A percentile compares a stretch with the other conserved stretches of the same genome.
These are phyloP conservation scores for Automeris io DNA, from an alignment of 2,888 invertebrate species.

Conservation along the genomic window DNA sequence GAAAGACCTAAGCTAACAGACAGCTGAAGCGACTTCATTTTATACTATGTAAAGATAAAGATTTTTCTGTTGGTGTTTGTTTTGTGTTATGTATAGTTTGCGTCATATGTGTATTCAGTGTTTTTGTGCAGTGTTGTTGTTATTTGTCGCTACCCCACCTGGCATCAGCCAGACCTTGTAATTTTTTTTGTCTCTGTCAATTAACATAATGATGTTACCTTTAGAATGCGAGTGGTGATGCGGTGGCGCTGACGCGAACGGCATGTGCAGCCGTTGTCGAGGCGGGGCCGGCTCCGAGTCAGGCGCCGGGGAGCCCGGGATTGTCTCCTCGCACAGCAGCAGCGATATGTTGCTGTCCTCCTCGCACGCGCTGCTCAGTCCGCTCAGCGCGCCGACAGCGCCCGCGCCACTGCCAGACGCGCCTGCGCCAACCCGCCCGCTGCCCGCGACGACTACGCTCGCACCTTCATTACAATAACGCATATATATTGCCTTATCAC, in stretches of 20 bases:
- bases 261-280: constrained; percentile 79
- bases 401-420: constrained; percentile 10
- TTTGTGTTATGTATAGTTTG: no score
- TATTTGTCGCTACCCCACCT: no score
- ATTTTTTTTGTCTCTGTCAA: no score
- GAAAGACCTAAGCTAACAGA: no score
- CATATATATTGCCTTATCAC: no score
- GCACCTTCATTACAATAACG: constrained; percentile 30
- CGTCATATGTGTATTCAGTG: no score
- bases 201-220: no score
- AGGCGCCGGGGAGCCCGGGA: constrained; percentile 92
- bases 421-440: constrained; percentile 25
- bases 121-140: no score
- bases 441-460: constrained; percentile 50
- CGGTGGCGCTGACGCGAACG: constrained; percentile 81
- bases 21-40: no score
- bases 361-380: constrained; percentile 29
- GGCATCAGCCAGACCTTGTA: no score
- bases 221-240: constrained; percentile 45
- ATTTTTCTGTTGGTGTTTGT: no score
- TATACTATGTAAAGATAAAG: no score
- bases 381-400: constrained; percentile 13
- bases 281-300: constrained; percentile 73
- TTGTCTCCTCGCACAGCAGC: constrained; percentile 91
- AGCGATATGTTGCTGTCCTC: constrained; percentile 84